phyloP scores from a whole-genome alignment of 2,797 vertebrate species.

The Perodicticus potto region DNA sequence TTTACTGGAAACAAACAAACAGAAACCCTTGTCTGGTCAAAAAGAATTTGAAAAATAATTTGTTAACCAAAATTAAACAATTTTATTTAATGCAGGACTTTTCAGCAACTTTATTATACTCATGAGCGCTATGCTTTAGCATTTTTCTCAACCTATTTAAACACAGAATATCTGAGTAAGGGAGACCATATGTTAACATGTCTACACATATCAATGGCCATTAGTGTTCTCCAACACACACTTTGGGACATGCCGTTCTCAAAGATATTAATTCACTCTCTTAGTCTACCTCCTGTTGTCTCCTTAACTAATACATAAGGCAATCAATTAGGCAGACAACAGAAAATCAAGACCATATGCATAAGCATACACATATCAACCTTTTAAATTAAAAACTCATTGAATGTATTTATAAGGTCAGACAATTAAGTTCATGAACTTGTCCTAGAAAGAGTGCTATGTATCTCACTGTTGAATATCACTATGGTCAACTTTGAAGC shows the following conservation, averaged over 20 bases:
- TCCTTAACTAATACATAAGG: background rate
- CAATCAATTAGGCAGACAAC: background rate
- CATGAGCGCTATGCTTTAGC: background rate
- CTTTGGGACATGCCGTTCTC: slow-evolving; percentile 28
- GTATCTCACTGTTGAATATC: no score
- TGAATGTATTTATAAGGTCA: background rate
- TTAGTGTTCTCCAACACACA: background rate
- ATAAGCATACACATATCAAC: background rate
- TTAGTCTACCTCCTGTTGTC: background rate
- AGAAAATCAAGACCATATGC: background rate
- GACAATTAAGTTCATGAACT: no score
- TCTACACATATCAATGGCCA: background rate
- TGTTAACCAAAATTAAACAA: background rate
- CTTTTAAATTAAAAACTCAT: slow-evolving; percentile 6
- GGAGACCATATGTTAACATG: background rate
- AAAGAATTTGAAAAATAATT: slow-evolving; percentile 45
- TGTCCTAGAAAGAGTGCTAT: no score
- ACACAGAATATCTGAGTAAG: background rate
- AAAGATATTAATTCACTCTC: slow-evolving; percentile 15
- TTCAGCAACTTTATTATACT: background rate
- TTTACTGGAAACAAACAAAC: background rate
- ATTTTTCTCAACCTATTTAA: slow-evolving; percentile 47
- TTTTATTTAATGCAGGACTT: slow-evolving; percentile 21
- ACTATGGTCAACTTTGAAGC: no score
- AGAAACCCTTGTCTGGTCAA: background rate